phyloP scores from a whole-genome alignment of 2,888 invertebrate genomes.

The Lymantria dispar region DNA sequence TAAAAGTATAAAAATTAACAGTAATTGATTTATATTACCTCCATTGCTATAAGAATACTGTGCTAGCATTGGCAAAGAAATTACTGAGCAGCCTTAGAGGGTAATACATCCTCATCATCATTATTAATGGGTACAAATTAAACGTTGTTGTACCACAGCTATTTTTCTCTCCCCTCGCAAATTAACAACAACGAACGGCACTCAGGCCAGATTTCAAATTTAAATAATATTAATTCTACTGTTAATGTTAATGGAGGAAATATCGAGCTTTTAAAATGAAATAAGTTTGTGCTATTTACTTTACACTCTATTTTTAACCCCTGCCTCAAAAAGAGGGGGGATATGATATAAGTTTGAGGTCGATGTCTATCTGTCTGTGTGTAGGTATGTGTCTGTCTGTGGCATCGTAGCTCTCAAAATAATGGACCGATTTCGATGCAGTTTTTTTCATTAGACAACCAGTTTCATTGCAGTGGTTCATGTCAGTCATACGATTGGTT shows the following conservation, averaged over 20 bases:
- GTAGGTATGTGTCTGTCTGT: no score
- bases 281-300: neutral
- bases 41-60: constrained; percentile 1
- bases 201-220: constrained; percentile 59
- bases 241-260: constrained; percentile 9
- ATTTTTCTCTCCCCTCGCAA: constrained; percentile 70
- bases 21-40: neutral
- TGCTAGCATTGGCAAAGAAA: constrained; percentile 27
- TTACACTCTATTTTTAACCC: no score
- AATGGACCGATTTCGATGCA: no score
- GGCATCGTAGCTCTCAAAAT: no score
- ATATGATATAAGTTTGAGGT: no score
- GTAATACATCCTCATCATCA: constrained; percentile 63
- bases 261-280: constrained; percentile 1
- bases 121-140: constrained; percentile 75
- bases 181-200: constrained; percentile 73
- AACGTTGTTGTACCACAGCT: constrained; percentile 57
- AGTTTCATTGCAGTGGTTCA: no score
- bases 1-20: neutral
- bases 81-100: constrained; percentile 32
- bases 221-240: constrained; percentile 32
- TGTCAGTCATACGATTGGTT: no score
- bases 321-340: no score
- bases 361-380: no score
- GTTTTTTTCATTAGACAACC: no score